Evolutionary conservation across 1,140 invertebrate genomes (phyloP).

Genomic region (Trinorchestia longiramus): DNA sequence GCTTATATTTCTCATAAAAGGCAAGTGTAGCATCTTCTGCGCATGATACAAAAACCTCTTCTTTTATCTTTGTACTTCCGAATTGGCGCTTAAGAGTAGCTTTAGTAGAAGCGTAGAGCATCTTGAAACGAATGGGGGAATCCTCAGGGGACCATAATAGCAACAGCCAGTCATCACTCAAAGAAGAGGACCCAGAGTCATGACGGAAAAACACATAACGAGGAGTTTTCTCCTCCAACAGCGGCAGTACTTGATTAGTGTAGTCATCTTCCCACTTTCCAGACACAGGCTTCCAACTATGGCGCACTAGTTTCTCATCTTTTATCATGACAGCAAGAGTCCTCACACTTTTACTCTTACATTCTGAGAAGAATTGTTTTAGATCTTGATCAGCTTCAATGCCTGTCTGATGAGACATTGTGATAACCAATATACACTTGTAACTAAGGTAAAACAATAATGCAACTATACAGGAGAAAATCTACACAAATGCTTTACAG

Average conservation of each 20-base stretch:
- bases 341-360: conserved; percentile 83
- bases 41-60: conserved; percentile 89
- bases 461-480: background rate
- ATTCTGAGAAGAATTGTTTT: conserved; percentile 85
- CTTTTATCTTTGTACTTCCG: conserved; percentile 88
- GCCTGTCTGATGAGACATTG: conserved; percentile 83
- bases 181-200: background rate
- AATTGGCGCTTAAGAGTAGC: conserved; percentile 98
- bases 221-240: conserved; percentile 89
- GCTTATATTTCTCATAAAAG: conserved; percentile 85
- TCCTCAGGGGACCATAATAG: conserved; percentile 95
- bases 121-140: conserved; percentile 92
- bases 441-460: background rate
- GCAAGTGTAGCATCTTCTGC: conserved; percentile 83
- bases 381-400: conserved; percentile 82
- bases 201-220: conserved; percentile 85
- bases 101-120: conserved; percentile 98
- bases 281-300: conserved; percentile 77
- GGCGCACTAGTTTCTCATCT: conserved; percentile 84
- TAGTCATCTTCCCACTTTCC: conserved; percentile 91
- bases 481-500: background rate
- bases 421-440: conserved; percentile 37
- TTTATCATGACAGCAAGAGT: conserved; percentile 87
- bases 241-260: conserved; percentile 81
- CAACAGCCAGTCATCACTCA: conserved; percentile 90